These are phyloP conservation scores for Cantharis rustica DNA, from an alignment of 2,888 invertebrate species.

Conservation along the genomic window DNA sequence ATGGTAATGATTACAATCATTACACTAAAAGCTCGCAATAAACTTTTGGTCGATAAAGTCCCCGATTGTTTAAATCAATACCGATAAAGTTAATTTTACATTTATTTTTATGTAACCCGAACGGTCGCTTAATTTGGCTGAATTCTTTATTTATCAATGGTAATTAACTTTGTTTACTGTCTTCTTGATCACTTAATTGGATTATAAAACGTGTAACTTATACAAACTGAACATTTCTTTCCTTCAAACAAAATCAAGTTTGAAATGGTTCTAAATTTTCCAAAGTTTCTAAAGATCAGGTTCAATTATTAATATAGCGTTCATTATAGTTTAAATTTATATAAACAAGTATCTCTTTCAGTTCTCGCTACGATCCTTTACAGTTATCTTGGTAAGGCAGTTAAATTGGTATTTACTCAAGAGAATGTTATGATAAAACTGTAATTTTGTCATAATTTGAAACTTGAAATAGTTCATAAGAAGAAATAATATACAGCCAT, in stretches of 20 bases:
- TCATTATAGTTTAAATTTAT: background rate
- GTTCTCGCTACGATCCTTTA: background rate
- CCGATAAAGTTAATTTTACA: background rate
- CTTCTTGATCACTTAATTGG: background rate
- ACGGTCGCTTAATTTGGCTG: background rate
- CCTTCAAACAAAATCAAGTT: background rate
- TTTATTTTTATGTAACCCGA: background rate
- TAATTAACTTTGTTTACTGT: background rate
- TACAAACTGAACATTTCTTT: background rate
- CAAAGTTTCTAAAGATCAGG: background rate
- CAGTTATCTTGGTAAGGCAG: background rate
- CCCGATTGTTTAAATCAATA: background rate
- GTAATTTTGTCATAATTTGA: background rate
- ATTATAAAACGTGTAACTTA: background rate
- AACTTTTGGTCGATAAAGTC: no score
- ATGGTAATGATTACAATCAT: no score
- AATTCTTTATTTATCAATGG: background rate
- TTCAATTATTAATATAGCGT: background rate
- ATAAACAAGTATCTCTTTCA: background rate
- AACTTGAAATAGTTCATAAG: background rate
- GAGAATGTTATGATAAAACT: background rate
- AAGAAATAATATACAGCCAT: no score
- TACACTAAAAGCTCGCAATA: background rate
- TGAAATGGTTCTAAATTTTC: background rate
- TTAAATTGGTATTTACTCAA: background rate